Percentiles rank a stretch among this genome's conserved stretches.
Conservation (phyloP, 2,797 vertebrate species). For the Phataginus tricuspis region DNA sequence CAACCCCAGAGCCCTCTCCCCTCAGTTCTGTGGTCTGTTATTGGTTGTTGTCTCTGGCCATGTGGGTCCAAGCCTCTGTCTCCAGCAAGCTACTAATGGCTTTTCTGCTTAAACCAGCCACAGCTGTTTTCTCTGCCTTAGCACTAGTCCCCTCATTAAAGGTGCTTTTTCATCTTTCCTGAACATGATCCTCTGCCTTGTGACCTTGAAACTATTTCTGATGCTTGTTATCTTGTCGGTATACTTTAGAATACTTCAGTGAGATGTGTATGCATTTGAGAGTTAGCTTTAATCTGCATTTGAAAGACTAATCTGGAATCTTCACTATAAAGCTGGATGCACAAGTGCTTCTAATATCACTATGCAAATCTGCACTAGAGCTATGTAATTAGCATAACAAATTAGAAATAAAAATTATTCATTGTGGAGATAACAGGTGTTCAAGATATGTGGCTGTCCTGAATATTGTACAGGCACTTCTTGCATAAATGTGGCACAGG, state of each 20-base stretch:
- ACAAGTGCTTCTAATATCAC: neutral
- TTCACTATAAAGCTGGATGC: neutral
- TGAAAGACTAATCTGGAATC: conserved; percentile 58
- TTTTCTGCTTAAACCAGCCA: neutral
- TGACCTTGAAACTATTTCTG: conserved; percentile 28
- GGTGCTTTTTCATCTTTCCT: conserved; percentile 19
- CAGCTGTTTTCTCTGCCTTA: neutral
- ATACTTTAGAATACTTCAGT: conserved; percentile 45
- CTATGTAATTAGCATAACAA: conserved; percentile 33
- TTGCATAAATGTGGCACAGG: neutral
- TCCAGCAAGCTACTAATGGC: neutral
- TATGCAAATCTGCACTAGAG: conserved; percentile 21
- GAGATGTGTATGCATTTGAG: conserved; percentile 15
- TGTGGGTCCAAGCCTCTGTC: neutral
- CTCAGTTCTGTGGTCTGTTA: neutral
- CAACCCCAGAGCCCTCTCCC: neutral
- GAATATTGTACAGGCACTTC: neutral
- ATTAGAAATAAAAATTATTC: conserved; percentile 33
- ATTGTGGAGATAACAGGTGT: neutral
- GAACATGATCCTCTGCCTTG: neutral
- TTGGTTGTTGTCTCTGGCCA: neutral
- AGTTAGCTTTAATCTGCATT: conserved; percentile 51
- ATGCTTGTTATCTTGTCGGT: conserved; percentile 25
- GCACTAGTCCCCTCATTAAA: neutral
- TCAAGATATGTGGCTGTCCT: neutral